These are phyloP conservation scores for Alsophila aescularia DNA, from an alignment of 2,888 invertebrate species.

Conservation along the genomic window DNA sequence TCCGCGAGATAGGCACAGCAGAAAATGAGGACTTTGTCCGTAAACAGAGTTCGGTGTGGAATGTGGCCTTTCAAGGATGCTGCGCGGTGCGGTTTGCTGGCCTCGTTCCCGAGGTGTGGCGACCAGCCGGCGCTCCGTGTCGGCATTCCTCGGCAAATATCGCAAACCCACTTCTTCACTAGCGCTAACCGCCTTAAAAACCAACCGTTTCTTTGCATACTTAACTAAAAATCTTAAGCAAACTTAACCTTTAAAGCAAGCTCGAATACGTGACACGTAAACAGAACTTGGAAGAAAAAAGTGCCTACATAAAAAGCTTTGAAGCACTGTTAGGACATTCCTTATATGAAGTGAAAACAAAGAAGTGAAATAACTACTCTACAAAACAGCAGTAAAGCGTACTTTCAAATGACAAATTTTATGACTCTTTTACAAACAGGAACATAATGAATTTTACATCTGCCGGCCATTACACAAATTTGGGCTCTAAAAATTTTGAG, in stretches of 20 bases:
- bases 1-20: slow-evolving; percentile 27
- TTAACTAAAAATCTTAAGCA: slow-evolving; percentile 15
- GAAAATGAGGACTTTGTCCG: slow-evolving; percentile 72
- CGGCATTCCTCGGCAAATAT: slow-evolving; percentile 70
- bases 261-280: slow-evolving; percentile 14
- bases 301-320: slow-evolving; percentile 20
- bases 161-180: slow-evolving; percentile 46
- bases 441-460: slow-evolving; percentile 48
- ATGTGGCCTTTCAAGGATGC: slow-evolving; percentile 84
- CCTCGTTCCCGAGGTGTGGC: slow-evolving; percentile 74
- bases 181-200: slow-evolving; percentile 40
- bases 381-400: background rate
- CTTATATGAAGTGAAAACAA: too few relatives aligned
- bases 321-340: too few relatives aligned
- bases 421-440: slow-evolving; percentile 28
- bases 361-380: too few relatives aligned
- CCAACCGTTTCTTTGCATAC: slow-evolving; percentile 31
- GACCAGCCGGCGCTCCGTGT: slow-evolving; percentile 48
- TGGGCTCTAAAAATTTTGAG: slow-evolving; percentile 57
- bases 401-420: slow-evolving; percentile 15
- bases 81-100: slow-evolving; percentile 53
- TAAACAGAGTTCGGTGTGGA: slow-evolving; percentile 74
- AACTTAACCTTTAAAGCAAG: slow-evolving; percentile 25
- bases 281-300: slow-evolving; percentile 20
- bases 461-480: slow-evolving; percentile 49